Conservation (phyloP, 2,888 invertebrate species). For the Noctua pronuba region DNA sequence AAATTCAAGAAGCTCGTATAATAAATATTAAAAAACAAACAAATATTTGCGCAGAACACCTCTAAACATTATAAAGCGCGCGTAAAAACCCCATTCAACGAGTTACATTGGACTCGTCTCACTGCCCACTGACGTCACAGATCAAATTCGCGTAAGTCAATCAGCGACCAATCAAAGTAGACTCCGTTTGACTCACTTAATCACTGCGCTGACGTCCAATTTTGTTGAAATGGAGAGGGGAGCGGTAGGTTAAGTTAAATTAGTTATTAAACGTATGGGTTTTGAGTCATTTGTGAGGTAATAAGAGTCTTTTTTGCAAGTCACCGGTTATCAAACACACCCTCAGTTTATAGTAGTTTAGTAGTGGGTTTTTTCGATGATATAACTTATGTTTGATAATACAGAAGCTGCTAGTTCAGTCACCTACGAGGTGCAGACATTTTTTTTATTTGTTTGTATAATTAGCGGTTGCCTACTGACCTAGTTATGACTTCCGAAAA, state of each 20-base stretch:
- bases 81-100: constrained; percentile 73
- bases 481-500: constrained; percentile 16
- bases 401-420: constrained; percentile 49
- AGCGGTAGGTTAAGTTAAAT: constrained; percentile 26
- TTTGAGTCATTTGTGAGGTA: constrained; percentile 59
- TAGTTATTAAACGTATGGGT: not conserved
- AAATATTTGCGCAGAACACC: constrained; percentile 18
- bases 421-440: constrained; percentile 33
- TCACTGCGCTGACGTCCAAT: constrained; percentile 3
- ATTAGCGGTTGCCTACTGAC: constrained; percentile 20
- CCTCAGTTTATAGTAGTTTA: constrained; percentile 60
- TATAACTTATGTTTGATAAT: constrained; percentile 30
- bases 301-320: constrained; percentile 55
- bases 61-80: constrained; percentile 64
- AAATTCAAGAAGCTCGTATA: not conserved
- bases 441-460: constrained; percentile 10
- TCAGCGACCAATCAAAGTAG: constrained; percentile 57
- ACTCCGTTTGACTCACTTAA: constrained; percentile 44
- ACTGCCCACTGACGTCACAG: constrained; percentile 66
- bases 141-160: constrained; percentile 36
- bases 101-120: constrained; percentile 55
- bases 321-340: constrained; percentile 66
- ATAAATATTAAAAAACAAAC: not conserved
- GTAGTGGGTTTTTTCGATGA: constrained; percentile 50
- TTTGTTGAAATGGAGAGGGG: not conserved